Evolutionary conservation across 64 coral and sea anemone genomes (phyloP), one percentile per base, ranked within the genome.

Genomic region (Orbicella faveolata): DNA sequence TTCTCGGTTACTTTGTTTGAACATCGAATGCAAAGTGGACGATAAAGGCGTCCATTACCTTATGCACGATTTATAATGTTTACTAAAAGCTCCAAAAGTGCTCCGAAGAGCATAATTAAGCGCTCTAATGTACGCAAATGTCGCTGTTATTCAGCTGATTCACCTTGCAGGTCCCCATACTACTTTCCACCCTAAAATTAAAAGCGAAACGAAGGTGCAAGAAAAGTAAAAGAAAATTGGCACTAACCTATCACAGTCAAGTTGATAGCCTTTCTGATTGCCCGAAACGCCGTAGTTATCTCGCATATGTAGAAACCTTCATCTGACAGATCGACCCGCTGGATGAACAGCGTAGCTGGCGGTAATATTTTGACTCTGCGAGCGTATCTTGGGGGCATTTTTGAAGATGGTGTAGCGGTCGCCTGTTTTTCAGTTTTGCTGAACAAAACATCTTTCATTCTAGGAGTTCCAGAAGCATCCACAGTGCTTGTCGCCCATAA

Each of bases 231-330:
- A 18, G 61, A 30, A 88, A 88, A 55, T 59, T 61, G 15, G 9
- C 85, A 90, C 95, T 68, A 84, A 96, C 95, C 95, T 75, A 90
- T 88, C 14, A 96, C 92, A 19, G 34, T 36, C 10, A 96, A 88
- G 2, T 36, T 23, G 53, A 96, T 96, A 62, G 83, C 23, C 35
- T 90, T 84, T 77, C 90, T 93, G 77, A 91, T 54, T 0, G 88
- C 88, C 2, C 83, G 34, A 91, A 96, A 96, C 15, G 72, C 6
- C 11, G 64, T 75, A 63, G 68, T 75, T 6, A 96, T 59, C 66
- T 96, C 91, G 65, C 95, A 96, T 34, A 87, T 83, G 64, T 96
- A 96, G 25, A 52, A 90, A 26, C 95, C 92, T 51, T 83, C 88
- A 25, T 96, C 95, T 61, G 95, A 78, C 2, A 90, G 77, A 64